Evolutionary conservation across 1,140 invertebrate species (phyloP), one percentile per base, ranked within the genome.

Genomic region (Pogonomyrmex barbatus): DNA sequence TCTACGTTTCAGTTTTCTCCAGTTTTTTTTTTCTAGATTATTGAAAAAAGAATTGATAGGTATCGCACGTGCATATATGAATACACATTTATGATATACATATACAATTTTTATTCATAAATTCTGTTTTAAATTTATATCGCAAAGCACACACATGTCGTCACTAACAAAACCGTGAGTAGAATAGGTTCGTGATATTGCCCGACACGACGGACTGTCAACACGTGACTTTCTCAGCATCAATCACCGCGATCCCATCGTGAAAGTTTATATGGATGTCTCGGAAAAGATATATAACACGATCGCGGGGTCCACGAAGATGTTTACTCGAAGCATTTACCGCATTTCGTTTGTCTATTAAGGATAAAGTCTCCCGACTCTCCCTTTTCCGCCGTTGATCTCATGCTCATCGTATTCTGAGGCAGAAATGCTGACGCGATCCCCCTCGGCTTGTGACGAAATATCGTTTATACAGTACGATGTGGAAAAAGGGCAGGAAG

Each of bases 261-360:
- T 30, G 45, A 78, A 84, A 75, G 75, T 86, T 82, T 83, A 65
- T 86, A 68, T 54, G 58, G 12, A 12, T 63, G 12, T 68, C 58
- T 52, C 60, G 50, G 24, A 79, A 52, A 65, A 67, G 84, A 65
- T 78, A 62, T 75, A 87, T 82, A 82, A 60, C 50, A 82, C 24
- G 62, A 58, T 81, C 77, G 77, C 56, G 33, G 52, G 52, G 67
- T 58, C 52, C 39, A 50, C 24, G 36, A 81, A 50, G 77, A 68
- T 87, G 88, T 87, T 85, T 89, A 70, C 67, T 85, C 56, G 10
- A 42, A 54, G 67, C 67, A 86, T 88, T 88, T 86, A 67, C 58
- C 75, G 56, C 63, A 70, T 88, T 88, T 86, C 75, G 84, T 88
- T 86, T 75, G 56, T 87, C 79, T 84, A 84, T 87, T 73, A 63